Percentiles rank a stretch among this genome's conserved stretches.
Evolutionary conservation across 2,113 vertebrate genomes (phyloP).

Genomic region (Miniopterus natalensis): DNA sequence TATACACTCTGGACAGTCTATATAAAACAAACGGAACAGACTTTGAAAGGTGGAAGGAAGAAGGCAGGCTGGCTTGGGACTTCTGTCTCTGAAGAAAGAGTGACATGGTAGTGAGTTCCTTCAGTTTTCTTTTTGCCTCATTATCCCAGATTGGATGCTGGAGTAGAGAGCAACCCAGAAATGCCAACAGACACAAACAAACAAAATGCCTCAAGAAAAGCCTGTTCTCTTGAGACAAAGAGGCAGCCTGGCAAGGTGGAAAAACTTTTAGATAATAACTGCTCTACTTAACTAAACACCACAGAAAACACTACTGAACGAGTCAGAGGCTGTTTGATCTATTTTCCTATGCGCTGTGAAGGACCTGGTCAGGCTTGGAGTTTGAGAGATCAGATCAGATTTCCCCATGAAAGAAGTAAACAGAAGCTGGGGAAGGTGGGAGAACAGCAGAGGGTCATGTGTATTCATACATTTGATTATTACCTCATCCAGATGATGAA

Average conservation of each 20-base stretch:
- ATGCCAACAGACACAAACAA: neutral
- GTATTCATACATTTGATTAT: neutral
- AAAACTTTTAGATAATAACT: constrained; percentile 4
- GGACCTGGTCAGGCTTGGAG: neutral
- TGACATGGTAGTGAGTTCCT: neutral
- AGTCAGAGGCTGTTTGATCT: neutral
- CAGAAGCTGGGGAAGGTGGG: neutral
- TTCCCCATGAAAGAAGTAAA: neutral
- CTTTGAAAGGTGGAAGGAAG: neutral
- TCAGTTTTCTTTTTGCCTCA: constrained; percentile 1
- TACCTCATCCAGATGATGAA: neutral
- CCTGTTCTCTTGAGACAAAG: neutral
- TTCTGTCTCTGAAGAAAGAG: constrained; percentile 26
- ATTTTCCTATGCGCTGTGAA: neutral
- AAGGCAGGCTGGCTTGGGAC: neutral
- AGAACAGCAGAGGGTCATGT: neutral
- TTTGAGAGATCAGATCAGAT: neutral
- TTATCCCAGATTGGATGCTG: neutral
- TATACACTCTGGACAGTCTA: neutral
- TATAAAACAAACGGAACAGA: neutral
- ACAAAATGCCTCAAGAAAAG: neutral
- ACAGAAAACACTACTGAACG: neutral
- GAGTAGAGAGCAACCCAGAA: neutral
- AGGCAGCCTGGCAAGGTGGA: neutral
- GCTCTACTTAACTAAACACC: neutral